Base-by-base conservation (phyloP, 2,888 invertebrate genomes). In the Serrognathus titanus region DNA sequence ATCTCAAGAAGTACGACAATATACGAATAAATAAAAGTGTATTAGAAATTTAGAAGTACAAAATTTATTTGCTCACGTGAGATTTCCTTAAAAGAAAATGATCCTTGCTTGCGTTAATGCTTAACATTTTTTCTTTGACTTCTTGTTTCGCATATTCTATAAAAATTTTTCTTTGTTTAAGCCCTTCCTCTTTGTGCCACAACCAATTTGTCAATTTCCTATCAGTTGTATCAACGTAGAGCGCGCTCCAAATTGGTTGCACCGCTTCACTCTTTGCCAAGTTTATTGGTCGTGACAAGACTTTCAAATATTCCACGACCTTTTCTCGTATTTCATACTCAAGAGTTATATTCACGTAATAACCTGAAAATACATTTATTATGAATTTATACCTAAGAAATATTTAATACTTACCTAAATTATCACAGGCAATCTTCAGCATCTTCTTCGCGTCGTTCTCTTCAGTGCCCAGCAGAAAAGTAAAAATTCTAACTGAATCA, bases 401-500 rank as follows among this genome's bases (percentile, higher is more conserved):
- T 16, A 3, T 43, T 12, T 10, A 48, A 11, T 47, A 40, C 35
- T 71, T 75, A 83, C 88, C 89, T 79, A 93, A 88, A 78, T 99
- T 98, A 16, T 89, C 89, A 77, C 98, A 99, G 53, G 99, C 98
- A 90, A 99, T 97, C 92, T 93, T 94, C 73, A 92, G 90, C 71
- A 97, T 90, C 74, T 95, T 91, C 64, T 89, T 83, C 49, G 92
- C 90, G 78, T 97, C 97, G 37, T 91, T 88, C 63, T 88, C 86
- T 51, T 70, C 70, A 1, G 69, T 70, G 11, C 97, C 97, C 78
- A 99, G 94, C 72, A 98, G 84, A 82, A 96, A 99, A 47, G 98
- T 97, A 80, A 99, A 99, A 65, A 99, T 90, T 66, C 99, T 83
- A 10, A 58, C 52, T 68, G 94, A 88, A 78, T 89, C 89, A 51